Evolutionary conservation across 1,140 invertebrate species (phyloP), one percentile per base, ranked within the genome.

Genomic region (Pogonomyrmex californicus): DNA sequence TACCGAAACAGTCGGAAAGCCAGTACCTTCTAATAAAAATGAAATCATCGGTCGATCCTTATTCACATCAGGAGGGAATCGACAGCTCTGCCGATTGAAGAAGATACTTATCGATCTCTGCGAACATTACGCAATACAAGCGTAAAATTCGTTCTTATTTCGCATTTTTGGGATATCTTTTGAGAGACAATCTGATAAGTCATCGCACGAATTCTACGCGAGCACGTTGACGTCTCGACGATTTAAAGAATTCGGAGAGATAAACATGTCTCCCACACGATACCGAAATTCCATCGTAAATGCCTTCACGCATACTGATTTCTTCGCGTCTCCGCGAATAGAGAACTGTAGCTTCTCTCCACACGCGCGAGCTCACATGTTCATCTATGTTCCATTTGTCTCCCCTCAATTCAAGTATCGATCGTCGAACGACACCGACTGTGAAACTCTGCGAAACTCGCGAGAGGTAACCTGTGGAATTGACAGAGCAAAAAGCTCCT

Each of bases 381-480:
- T 82, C 78, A 82, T 82, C 66, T 44, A 41, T 17, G 66, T 83
- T 62, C 79, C 68, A 75, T 83, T 83, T 63, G 68, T 73, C 79
- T 60, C 66, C 17, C 41, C 17, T 44, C 17, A 17, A 17, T 10
- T 44, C 17, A 17, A 17, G 30, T 83, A 83, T 83, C 79, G 79
- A 83, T 75, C 68, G 66, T 44, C 54, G 12, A 38, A 75, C 41
- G 56, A 83, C 54, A 75, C 68, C 33, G 77, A 33, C 38, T 41
- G 41, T 56, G 78, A 82, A 82, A 73, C 51, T 47, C 54, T 10
- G n/a, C 56, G 79, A 47, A 47, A 38, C 79, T 44, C 51, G 41
- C 68, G 54, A 38, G 54, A 83, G 33, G 54, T 83, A 71, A 83
- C 68, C 68, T 83, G 79, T 83, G 54, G 79, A 83, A 83, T 83